These are phyloP conservation scores for Lagenorhynchus albirostris DNA, from an alignment of 2,113 vertebrate genomes.

Conservation along the genomic window DNA sequence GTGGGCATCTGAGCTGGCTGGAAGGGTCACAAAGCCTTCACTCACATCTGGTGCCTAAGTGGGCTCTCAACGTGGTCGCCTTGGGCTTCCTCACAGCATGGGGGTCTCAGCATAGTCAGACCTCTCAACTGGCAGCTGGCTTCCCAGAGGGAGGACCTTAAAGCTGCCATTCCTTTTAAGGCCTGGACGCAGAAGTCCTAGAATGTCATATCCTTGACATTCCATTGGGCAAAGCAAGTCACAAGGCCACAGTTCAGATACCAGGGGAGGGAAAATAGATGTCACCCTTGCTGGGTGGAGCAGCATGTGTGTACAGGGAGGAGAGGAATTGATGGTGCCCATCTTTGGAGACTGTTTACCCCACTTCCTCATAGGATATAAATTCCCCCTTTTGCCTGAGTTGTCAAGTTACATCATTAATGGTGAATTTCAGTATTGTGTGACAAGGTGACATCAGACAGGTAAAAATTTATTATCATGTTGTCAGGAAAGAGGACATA, in stretches of 20 bases:
- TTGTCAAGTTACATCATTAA: background rate
- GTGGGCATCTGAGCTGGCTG: background rate
- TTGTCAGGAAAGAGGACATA: background rate
- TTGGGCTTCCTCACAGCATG: background rate
- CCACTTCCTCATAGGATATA: background rate
- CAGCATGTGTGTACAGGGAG: background rate
- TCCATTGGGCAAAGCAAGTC: background rate
- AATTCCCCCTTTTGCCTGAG: background rate
- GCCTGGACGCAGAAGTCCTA: background rate
- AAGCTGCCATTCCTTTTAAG: background rate
- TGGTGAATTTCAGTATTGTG: background rate
- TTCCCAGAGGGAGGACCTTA: background rate
- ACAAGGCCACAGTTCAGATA: background rate
- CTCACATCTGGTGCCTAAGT: background rate
- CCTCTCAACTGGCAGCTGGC: background rate
- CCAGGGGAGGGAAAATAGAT: background rate
- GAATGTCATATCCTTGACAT: background rate
- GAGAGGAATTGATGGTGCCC: background rate
- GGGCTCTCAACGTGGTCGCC: background rate
- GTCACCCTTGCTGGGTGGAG: background rate
- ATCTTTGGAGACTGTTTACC: background rate
- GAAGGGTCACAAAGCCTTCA: conserved; percentile 7
- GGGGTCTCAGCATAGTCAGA: background rate
- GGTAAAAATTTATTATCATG: background rate
- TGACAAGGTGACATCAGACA: background rate